Conservation (phyloP, 2,113 vertebrate species). For the Piaya cayana region DNA sequence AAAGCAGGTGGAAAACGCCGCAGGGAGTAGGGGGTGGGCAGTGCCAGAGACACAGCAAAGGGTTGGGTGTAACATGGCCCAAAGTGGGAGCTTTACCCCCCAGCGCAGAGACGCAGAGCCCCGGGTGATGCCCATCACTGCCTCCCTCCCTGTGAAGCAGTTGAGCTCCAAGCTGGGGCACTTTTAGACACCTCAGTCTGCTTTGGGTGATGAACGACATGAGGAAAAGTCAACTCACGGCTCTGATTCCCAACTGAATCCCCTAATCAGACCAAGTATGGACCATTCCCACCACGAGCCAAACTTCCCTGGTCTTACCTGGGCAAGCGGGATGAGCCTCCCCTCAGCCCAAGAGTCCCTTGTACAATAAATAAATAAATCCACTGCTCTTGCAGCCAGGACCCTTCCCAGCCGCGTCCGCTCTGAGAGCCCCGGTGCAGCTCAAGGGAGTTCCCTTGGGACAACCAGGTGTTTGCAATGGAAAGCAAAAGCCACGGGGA, state of each 20-base stretch:
- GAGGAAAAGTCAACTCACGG: background rate
- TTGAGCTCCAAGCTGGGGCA: rapidly evolving
- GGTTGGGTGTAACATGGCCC: background rate
- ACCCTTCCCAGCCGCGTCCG: rapidly evolving
- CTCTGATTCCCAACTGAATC: background rate
- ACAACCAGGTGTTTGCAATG: background rate
- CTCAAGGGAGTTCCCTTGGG: background rate
- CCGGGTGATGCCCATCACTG: too few species aligned
- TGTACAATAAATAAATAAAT: rapidly evolving
- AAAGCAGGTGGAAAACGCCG: background rate
- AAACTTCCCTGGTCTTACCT: background rate
- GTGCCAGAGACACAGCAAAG: background rate
- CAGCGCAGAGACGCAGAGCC: background rate
- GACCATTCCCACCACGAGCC: background rate
- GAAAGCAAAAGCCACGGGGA: slow-evolving; percentile 40
- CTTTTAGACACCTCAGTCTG: background rate
- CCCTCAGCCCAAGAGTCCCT: background rate
- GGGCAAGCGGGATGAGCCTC: rapidly evolving
- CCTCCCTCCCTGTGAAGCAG: background rate
- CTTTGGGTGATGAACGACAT: rapidly evolving
- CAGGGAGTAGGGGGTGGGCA: background rate
- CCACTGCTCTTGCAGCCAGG: background rate
- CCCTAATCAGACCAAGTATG: rapidly evolving
- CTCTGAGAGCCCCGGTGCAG: background rate
- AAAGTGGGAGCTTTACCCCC: background rate